phyloP scores from a whole-genome alignment of 2,888 invertebrate species.

The Biston betularia region DNA sequence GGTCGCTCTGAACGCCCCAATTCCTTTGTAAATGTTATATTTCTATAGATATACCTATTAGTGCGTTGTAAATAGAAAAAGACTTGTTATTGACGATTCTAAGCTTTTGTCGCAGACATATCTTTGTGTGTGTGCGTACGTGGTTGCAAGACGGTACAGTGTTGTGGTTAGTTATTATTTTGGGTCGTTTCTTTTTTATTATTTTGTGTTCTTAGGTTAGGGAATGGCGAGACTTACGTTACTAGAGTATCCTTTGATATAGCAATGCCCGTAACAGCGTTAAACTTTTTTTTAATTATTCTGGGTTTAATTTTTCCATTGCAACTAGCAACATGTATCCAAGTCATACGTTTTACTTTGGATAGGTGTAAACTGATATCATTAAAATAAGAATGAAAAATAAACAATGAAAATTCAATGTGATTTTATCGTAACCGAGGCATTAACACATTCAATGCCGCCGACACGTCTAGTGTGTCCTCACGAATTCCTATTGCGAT shows the following conservation, averaged over 20 bases:
- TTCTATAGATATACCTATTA: constrained; percentile 63
- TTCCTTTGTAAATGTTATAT: constrained; percentile 65
- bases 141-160: constrained; percentile 57
- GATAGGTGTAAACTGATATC: no score
- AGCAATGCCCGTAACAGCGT: no score
- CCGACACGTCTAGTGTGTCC: no score
- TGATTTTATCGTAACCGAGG: no score
- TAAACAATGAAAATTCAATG: no score
- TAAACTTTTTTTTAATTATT: no score
- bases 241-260: neutral
- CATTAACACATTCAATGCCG: no score
- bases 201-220: constrained; percentile 27
- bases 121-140: constrained; percentile 69
- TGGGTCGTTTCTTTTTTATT: constrained; percentile 28
- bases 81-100: constrained; percentile 63
- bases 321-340: no score
- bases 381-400: no score
- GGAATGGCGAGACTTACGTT: constrained; percentile 35
- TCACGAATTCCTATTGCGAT: no score
- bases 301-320: no score
- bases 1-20: constrained; percentile 56
- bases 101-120: constrained; percentile 85
- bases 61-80: constrained; percentile 64
- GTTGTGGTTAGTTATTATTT: constrained; percentile 42
- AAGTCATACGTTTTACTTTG: no score